Evolutionary conservation across 2,113 vertebrate genomes (phyloP), one percentile per base, ranked within the genome.

Genomic region (Rhodinocichla rosea): DNA sequence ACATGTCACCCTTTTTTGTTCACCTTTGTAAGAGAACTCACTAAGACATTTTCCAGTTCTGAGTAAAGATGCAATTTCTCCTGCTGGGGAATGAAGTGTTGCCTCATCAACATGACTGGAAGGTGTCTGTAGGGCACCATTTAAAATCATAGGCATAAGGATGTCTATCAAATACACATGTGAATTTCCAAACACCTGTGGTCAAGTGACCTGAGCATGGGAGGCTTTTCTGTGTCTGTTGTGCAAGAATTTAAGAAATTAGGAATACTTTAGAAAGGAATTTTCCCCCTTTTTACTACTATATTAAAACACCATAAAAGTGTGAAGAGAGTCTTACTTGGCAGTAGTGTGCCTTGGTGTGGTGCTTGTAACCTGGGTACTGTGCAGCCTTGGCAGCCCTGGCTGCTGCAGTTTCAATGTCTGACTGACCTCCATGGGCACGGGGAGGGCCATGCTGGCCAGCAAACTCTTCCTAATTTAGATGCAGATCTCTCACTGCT

Each of bases 381-480:
- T 59, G 7, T 35, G 16, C 59, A 78, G 59, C 22, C 57, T 47
- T 57, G 76, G 70, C 49, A 76, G n/a, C 44, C 4, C 1, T n/a
- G 27, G n/a, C 80, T 50, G 30, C 20, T 83, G 53, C 44, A 24
- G 16, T 62, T 15, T 42, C 33, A 40, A 1, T 32, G 45, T 53
- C 45, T 89, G 57, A 18, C 21, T 83, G 57, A 49, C 7, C 44
- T 56, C 57, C 30, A 22, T 20, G 16, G 52, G 32, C 23, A 45
- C 0, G 0, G 60, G 49, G 7, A 39, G n/a, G 30, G 40, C 69
- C 3, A 2, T 17, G 33, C 20, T n/a, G 77, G 49, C 27, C 62
- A 63, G 21, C 13, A 65, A 55, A 27, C 7, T 59, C 55, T 74
- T 45, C 59, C 40, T 50, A 11, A 37, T 60, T 47, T 22, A 35